A percentile compares a stretch with the other conserved stretches of the same genome.
Conservation (phyloP, 2,113 vertebrate species). For the Platichthys stellatus region DNA sequence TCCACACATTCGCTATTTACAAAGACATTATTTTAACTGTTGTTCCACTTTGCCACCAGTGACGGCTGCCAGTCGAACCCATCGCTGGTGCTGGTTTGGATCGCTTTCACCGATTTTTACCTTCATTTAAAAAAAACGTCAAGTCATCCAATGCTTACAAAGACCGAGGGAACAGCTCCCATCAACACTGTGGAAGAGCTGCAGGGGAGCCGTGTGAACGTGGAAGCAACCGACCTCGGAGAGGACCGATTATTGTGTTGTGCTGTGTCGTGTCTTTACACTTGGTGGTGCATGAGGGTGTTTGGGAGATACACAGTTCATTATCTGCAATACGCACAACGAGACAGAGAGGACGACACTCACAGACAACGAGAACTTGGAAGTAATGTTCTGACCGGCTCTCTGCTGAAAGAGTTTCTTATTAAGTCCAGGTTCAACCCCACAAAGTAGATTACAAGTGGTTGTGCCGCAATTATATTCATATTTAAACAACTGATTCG, state of each 20-base stretch:
- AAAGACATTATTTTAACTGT: constrained; percentile 17
- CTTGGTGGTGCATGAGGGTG: constrained; percentile 6
- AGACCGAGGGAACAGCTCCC: neutral
- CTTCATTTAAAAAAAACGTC: constrained; percentile 4
- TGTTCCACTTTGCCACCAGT: constrained; percentile 23
- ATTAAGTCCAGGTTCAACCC: constrained; percentile 45
- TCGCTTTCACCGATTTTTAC: constrained; percentile 34
- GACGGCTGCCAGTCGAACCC: constrained; percentile 4
- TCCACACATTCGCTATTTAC: constrained; percentile 56
- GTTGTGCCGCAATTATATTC: constrained; percentile 32
- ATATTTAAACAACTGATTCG: constrained; percentile 1
- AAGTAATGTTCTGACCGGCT: constrained; percentile 48
- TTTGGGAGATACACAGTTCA: constrained; percentile 34
- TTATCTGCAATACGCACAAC: constrained; percentile 41
- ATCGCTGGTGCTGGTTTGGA: constrained; percentile 46
- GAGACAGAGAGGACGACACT: constrained; percentile 38
- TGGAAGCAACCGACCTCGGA: constrained; percentile 39
- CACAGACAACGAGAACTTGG: constrained; percentile 31
- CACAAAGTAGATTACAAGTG: constrained; percentile 21
- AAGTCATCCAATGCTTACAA: constrained; percentile 19
- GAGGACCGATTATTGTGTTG: constrained; percentile 43
- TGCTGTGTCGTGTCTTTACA: constrained; percentile 46
- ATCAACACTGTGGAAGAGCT: constrained; percentile 30
- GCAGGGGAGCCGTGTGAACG: constrained; percentile 34
- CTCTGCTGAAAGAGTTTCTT: constrained; percentile 31